Evolutionary conservation across 2,113 vertebrate genomes (phyloP).

Genomic region (Lates calcarifer): DNA sequence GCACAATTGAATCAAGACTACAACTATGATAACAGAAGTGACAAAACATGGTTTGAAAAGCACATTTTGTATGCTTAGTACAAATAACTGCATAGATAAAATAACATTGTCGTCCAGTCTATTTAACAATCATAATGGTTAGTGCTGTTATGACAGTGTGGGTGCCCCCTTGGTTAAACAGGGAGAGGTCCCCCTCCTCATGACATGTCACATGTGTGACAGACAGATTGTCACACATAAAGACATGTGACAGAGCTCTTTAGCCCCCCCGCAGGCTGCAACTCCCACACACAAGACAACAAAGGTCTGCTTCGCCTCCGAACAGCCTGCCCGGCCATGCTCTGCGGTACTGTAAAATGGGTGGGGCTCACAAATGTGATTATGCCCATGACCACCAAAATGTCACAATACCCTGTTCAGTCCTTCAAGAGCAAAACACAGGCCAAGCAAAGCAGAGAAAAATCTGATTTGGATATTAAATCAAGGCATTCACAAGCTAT

Average conservation of each 20-base stretch:
- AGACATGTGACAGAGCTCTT: slow-evolving; percentile 64
- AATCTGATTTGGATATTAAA: not conserved
- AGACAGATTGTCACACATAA: slow-evolving; percentile 55
- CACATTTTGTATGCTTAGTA: not conserved
- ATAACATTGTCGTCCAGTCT: not conserved
- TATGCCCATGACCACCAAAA: not conserved
- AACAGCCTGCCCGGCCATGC: slow-evolving; percentile 1
- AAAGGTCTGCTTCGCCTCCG: slow-evolving; percentile 58
- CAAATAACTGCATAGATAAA: not conserved
- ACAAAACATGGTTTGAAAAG: too few species aligned
- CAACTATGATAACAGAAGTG: too few species aligned
- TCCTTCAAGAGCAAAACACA: not conserved
- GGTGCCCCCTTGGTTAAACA: slow-evolving; percentile 9
- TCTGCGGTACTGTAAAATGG: not conserved
- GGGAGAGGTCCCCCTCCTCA: slow-evolving; percentile 17
- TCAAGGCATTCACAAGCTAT: not conserved
- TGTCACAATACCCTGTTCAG: not conserved
- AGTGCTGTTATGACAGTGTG: not conserved
- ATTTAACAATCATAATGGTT: not conserved
- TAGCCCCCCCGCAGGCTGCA: slow-evolving; percentile 49
- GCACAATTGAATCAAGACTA: too few species aligned
- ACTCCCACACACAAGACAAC: slow-evolving; percentile 54
- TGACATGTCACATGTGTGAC: slow-evolving; percentile 61
- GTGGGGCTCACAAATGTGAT: slow-evolving; percentile 21
- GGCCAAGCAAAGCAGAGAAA: not conserved